A percentile compares a stretch with the other conserved stretches of the same genome.
These are phyloP conservation scores for Phrynosoma blainvillii DNA, from an alignment of 2,113 vertebrate genomes.

Conservation along the genomic window DNA sequence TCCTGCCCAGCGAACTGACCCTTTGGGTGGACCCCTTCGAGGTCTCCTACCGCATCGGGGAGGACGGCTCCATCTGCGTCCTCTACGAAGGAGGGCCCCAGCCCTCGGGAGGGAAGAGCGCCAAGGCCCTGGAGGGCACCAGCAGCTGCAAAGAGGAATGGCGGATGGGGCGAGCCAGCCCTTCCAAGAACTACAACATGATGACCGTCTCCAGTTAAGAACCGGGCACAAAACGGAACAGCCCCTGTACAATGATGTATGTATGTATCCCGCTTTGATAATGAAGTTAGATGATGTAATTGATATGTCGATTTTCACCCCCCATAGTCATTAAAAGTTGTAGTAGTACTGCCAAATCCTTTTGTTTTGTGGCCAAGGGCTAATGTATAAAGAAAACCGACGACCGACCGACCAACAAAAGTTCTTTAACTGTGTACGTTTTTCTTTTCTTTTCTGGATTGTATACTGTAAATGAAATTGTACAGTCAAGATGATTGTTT, in stretches of 20 bases:
- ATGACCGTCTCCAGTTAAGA: slow-evolving; percentile 79
- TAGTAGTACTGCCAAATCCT: slow-evolving; percentile 67
- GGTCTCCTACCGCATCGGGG: slow-evolving; percentile 82
- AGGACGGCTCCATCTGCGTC: slow-evolving; percentile 81
- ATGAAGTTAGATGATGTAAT: slow-evolving; percentile 54
- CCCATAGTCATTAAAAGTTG: slow-evolving; percentile 47
- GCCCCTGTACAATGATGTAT: slow-evolving; percentile 58
- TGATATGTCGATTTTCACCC: slow-evolving; percentile 45
- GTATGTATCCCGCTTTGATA: slow-evolving; percentile 47
- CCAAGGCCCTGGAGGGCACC: slow-evolving; percentile 59
- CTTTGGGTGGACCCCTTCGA: slow-evolving; percentile 83
- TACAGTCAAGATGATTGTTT: slow-evolving; percentile 71
- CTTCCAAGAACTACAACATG: slow-evolving; percentile 74
- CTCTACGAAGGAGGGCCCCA: slow-evolving; percentile 73
- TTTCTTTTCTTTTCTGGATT: slow-evolving; percentile 47
- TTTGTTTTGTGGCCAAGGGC: slow-evolving; percentile 67
- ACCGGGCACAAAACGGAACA: background rate
- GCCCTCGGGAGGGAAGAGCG: slow-evolving; percentile 18
- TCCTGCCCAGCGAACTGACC: slow-evolving; percentile 80
- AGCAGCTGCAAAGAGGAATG: slow-evolving; percentile 75
- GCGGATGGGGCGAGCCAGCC: slow-evolving; percentile 70
- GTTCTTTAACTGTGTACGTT: slow-evolving; percentile 55
- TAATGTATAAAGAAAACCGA: slow-evolving; percentile 47
- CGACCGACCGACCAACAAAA: slow-evolving; percentile 35
- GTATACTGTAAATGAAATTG: slow-evolving; percentile 74